Base-by-base conservation (phyloP, 2,797 vertebrate genomes). In the Tiaroga cobitis region DNA sequence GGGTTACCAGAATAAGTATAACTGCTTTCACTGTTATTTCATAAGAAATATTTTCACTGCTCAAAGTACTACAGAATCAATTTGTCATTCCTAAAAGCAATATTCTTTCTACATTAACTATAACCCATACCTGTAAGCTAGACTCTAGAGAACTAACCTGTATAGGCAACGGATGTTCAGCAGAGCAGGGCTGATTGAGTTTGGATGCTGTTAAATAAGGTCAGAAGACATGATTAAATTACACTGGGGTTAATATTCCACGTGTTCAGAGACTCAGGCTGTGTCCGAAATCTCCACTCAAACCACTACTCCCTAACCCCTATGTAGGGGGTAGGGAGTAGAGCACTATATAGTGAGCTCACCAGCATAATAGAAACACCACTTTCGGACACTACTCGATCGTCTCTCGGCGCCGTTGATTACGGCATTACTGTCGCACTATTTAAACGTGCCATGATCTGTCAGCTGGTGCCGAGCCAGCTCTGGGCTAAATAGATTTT, bases 201-300 rank as follows among this genome's bases (percentile, higher is more conserved):
- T 77, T 74, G 39, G 61, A 16, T 16, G 37, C 61, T 54, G 39
- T 46, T 72, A 15, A 69, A 80, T 76, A 49, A 75, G 68, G 77
- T n/a, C 81, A 77, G 6, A 61, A 51, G 51, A 56, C 65, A 56
- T 56, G 19, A 68, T 80, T 84, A 16, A 56, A 76, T 86, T 84
- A 82, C 68, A 51, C 26, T 18, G 4, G 8, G 26, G 37, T 43
- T 73, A 59, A 68, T 88, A 75, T 82, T 72, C 68, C 29, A 41
- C 34, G 74, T 51, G 83, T n/a, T 80, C 80, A 89, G 73, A 54
- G 79, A 84, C 49, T 11, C 10, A 70, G 29, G n/a, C n/a, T n/a
- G n/a, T n/a, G n/a, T n/a, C n/a, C n/a, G n/a, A n/a, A n/a, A n/a
- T n/a, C n/a, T n/a, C n/a, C n/a, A n/a, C n/a, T n/a, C n/a, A n/a